Conservation (phyloP, 2,113 vertebrate species). For the Dromiciops gliroides region DNA sequence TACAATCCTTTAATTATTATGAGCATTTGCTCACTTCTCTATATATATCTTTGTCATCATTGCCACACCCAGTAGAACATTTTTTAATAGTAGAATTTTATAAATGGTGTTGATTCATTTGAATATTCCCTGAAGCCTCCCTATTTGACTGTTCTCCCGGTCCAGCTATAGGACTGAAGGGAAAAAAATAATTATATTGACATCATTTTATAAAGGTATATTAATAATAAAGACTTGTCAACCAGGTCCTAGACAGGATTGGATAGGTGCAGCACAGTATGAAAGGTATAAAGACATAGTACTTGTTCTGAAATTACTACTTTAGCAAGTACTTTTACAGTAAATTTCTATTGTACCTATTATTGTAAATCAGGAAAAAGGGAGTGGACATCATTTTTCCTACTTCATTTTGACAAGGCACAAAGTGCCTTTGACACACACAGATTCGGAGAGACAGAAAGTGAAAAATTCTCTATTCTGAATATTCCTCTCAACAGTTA, state of each 20-base stretch:
- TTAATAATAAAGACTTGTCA: neutral
- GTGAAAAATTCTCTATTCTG: too few relatives aligned
- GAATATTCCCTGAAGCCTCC: neutral
- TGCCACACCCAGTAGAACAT: neutral
- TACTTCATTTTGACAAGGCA: too few relatives aligned
- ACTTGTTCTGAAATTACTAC: too few relatives aligned
- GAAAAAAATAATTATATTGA: neutral
- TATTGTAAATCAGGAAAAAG: too few relatives aligned
- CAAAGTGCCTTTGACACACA: too few relatives aligned
- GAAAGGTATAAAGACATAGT: too few relatives aligned
- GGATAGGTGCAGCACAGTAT: neutral
- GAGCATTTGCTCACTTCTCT: neutral
- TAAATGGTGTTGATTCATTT: neutral
- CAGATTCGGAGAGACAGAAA: too few relatives aligned
- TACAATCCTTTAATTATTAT: neutral
- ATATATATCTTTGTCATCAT: neutral
- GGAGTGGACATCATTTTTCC: too few relatives aligned
- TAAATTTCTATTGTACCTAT: too few relatives aligned
- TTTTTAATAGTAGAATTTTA: neutral
- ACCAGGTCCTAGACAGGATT: neutral
- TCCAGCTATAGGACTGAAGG: neutral
- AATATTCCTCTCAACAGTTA: neutral
- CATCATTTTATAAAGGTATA: neutral
- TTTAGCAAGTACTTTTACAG: too few relatives aligned
- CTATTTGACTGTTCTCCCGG: neutral